phyloP scores from a whole-genome alignment of 2,113 vertebrate species.

The Leuciscus idus region DNA sequence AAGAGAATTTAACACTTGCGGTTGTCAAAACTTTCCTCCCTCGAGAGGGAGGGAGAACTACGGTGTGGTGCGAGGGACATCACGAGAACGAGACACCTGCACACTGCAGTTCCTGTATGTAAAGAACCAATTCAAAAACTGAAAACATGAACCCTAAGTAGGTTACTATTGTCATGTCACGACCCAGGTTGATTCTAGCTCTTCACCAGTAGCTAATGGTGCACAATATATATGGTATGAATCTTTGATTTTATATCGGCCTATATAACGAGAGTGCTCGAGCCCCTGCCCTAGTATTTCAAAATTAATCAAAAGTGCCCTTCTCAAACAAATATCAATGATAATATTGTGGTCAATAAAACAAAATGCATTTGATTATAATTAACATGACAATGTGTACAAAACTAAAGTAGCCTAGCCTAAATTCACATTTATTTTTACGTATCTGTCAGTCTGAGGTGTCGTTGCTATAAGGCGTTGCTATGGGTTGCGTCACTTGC shows the following conservation, averaged over 20 bases:
- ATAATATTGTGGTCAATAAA: no score
- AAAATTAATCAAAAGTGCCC: no score
- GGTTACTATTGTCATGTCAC: not conserved
- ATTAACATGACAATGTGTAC: no score
- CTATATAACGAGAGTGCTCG: not conserved
- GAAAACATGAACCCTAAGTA: not conserved
- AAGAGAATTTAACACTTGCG: slow-evolving; percentile 18
- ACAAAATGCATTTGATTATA: no score
- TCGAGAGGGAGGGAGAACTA: slow-evolving; percentile 39
- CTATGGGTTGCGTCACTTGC: no score
- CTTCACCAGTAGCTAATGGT: not conserved
- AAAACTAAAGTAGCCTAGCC: no score
- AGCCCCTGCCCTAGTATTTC: no score
- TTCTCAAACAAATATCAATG: no score
- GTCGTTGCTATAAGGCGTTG: no score
- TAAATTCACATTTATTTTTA: no score
- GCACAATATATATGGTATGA: not conserved
- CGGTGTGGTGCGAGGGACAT: slow-evolving; percentile 61
- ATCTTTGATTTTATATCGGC: not conserved
- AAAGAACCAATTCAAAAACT: not conserved
- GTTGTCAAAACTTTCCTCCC: slow-evolving; percentile 55
- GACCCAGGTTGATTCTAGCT: not conserved
- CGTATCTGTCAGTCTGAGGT: no score
- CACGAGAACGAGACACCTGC: slow-evolving; percentile 1
- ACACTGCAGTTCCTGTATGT: not conserved